Percentiles rank a stretch among this genome's conserved stretches.
Evolutionary conservation across 2,797 vertebrate genomes (phyloP).

Genomic region (Sebastes ruberrimus): DNA sequence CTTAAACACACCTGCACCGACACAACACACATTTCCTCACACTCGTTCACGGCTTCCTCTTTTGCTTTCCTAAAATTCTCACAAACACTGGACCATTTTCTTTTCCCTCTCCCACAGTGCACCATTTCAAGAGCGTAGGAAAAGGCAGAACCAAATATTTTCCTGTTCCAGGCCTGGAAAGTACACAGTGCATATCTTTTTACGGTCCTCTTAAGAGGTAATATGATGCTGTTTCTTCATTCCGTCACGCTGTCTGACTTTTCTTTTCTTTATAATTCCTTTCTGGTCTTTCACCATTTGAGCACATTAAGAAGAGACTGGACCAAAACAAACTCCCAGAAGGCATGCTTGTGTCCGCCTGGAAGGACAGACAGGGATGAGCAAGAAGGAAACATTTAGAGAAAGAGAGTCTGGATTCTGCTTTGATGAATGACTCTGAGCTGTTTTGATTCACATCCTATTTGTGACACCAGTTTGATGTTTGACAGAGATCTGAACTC

Average conservation of each 20-base stretch:
- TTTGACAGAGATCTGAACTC: conserved; percentile 52
- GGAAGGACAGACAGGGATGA: conserved; percentile 48
- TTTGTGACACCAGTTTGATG: conserved; percentile 51
- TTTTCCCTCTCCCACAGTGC: conserved; percentile 24
- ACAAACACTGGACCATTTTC: conserved; percentile 23
- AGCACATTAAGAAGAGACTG: conserved; percentile 56
- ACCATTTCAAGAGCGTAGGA: conserved; percentile 37
- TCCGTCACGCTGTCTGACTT: conserved; percentile 77
- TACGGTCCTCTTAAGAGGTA: conserved; percentile 68
- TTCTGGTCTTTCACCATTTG: conserved; percentile 56
- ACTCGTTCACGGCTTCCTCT: conserved; percentile 11
- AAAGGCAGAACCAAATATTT: conserved; percentile 55
- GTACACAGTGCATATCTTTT: conserved; percentile 65
- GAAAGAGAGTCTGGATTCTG: conserved; percentile 26
- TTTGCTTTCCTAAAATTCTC: conserved; percentile 28
- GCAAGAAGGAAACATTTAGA: conserved; percentile 23
- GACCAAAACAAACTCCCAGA: conserved; percentile 69
- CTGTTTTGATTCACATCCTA: conserved; percentile 49
- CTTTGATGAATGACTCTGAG: conserved; percentile 18
- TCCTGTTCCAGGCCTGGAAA: conserved; percentile 47
- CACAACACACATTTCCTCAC: conserved; percentile 15
- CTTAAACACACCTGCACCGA: conserved; percentile 12
- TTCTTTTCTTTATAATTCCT: conserved; percentile 61
- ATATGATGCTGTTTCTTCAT: conserved; percentile 75
- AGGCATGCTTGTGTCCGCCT: conserved; percentile 61